Percentiles rank a stretch among this genome's conserved stretches.
Evolutionary conservation across 2,888 invertebrate species (phyloP).

Genomic region (Caenorhabditis uteleia): DNA sequence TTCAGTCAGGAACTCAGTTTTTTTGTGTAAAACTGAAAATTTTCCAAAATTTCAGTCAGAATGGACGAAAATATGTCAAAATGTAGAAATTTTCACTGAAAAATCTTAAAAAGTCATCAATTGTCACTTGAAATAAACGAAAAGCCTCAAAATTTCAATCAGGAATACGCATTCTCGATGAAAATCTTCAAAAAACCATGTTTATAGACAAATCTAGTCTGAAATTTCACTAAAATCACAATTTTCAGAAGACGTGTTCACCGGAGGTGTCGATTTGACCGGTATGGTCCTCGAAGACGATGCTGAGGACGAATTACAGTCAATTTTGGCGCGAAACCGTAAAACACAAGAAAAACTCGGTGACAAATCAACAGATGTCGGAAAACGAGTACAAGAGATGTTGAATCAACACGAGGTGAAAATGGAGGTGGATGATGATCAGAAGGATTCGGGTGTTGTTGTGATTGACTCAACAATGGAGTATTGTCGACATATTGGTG

Average conservation of each 20-base stretch:
- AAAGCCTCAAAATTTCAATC: too few species aligned
- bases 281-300: conserved; percentile 67
- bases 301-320: conserved; percentile 62
- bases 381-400: conserved; percentile 28
- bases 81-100: too few species aligned
- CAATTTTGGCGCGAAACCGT: conserved; percentile 58
- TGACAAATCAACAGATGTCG: conserved; percentile 22
- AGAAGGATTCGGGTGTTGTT: conserved; percentile 44
- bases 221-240: not conserved
- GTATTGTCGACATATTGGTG: conserved; percentile 66
- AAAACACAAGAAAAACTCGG: conserved; percentile 42
- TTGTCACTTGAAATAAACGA: too few species aligned
- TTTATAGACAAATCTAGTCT: not conserved
- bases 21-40: too few species aligned
- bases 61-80: too few species aligned
- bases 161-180: not conserved
- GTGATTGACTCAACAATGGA: conserved; percentile 67
- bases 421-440: conserved; percentile 51
- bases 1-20: too few species aligned
- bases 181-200: not conserved
- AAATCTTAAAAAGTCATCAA: too few species aligned
- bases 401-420: conserved; percentile 39
- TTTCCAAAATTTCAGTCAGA: too few species aligned
- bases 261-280: conserved; percentile 51
- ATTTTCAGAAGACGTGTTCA: conserved; percentile 43